Percentiles rank a stretch among this genome's conserved stretches.
phyloP scores from a whole-genome alignment of 2,797 vertebrate species.

The Tokudaia tokunoshimensis region DNA sequence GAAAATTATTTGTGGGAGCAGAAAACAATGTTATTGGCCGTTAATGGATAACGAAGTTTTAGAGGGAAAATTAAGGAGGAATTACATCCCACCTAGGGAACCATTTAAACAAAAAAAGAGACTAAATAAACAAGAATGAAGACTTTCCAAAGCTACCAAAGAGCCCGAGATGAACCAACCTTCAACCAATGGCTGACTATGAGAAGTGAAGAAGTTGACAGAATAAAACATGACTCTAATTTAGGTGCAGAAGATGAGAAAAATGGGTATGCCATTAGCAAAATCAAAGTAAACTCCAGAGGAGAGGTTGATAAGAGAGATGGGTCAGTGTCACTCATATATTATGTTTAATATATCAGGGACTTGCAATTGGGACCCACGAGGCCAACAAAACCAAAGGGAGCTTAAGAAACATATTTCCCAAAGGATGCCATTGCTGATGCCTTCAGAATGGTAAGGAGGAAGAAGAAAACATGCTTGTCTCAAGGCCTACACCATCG shows the following conservation, averaged over 20 bases:
- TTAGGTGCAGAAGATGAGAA: background rate
- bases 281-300: background rate
- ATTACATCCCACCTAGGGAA: background rate
- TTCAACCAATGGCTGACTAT: background rate
- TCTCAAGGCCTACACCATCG: background rate
- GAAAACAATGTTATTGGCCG: background rate
- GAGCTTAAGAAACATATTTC: conserved; percentile 5
- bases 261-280: background rate
- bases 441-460: background rate
- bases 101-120: background rate
- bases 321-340: background rate
- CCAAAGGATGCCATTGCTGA: background rate
- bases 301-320: background rate
- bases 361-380: background rate
- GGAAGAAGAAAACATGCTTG: background rate
- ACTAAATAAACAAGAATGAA: background rate
- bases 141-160: background rate
- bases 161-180: background rate
- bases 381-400: background rate
- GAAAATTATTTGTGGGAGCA: background rate
- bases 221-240: background rate
- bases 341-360: background rate
- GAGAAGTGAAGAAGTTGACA: background rate
- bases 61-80: background rate
- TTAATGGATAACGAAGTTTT: background rate